Base-by-base conservation (phyloP, 2,888 invertebrate species). In the Prosapia bicincta region DNA sequence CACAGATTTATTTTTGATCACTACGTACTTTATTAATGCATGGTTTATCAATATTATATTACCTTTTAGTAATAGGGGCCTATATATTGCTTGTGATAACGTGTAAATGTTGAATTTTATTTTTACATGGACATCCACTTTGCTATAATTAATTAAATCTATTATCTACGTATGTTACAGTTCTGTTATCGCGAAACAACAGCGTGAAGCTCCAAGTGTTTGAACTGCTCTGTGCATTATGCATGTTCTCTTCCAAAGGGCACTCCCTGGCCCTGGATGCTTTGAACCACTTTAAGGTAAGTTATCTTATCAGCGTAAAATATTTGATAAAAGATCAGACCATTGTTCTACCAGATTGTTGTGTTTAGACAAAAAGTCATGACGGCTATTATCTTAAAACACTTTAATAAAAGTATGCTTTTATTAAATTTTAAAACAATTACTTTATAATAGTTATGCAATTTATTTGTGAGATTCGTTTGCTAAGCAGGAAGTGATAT, bases 141-240 rank as follows among this genome's bases (percentile, higher is more conserved):
- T 32, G 30, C n/a, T n/a, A n/a, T n/a, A n/a, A 32, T 38, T 10
- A 30, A 28, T 69, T 69, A 32, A n/a, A 24, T 20, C 54, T 2
- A n/a, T 20, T 54, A 54, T 54, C 54, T 54, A 3, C 20, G 28
- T 20, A 65, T 76, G 75, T 82, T 82, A 15, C 82, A 86, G 87
- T 85, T 9, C 72, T 87, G 78, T 83, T 83, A 68, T 84, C 85
- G 10, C 82, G 81, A 26, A 86, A 85, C 80, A 83, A 84, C 10
- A 81, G 85, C 66, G 85, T 86, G 10, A 86, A 85, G 81, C 85
- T 86, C 73, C 85, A 86, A 79, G 84, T 86, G 20, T 83, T 86
- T 78, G 86, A 87, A 79, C 81, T 87, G 26, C 79, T 86, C 76
- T 85, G 86, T 68, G 86, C 85, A 0, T 79, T 86, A 10, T 85